Evolutionary conservation across 1,140 invertebrate genomes (phyloP), one percentile per base, ranked within the genome.

Genomic region (Ruditapes philippinarum): DNA sequence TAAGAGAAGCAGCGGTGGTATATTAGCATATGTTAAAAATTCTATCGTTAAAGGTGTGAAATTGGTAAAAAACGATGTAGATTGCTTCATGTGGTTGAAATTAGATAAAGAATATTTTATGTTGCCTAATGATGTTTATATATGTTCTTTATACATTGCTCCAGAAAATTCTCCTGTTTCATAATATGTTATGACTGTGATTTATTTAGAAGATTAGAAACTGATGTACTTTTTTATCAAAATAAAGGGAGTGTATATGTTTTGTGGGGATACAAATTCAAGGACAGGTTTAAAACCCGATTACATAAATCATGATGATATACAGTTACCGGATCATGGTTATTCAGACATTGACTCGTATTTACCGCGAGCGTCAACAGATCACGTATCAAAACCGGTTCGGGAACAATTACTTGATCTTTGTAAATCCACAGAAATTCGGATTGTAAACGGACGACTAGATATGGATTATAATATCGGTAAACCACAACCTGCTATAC

Each of bases 101-200:
- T 65, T 85, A 28, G 68, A 85, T 74, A 73, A 73, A 36, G 17
- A 54, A 19, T 85, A 51, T 36, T 85, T 85, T 74, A 45, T 73
- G 11, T 19, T 68, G 7, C 19, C 73, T n/a, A 33, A 54, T n/a
- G 65, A 73, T 54, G 33, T 85, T 31, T 85, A 68, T 65, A 40
- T 82, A 19, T 42, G 33, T 45, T 42, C 40, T 36, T 54, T n/a
- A 51, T 85, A 73, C 42, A 73, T 73, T 31, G 65, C 65, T 3
- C 65, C 68, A 4, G 82, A 74, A 73, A 73, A 45, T 33, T 85
- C 82, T 19, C 45, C 68, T 31, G 28, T 31, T 74, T n/a, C 68
- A 85, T 33, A 31, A 45, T 38, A 4, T 70, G 25, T n/a, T 51
- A 49, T 51, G n/a, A 85, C 54, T 11, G 3, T n/a, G 68, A 85